Evolutionary conservation across 2,888 invertebrate species (phyloP).

Genomic region (Drosophila pegasa): DNA sequence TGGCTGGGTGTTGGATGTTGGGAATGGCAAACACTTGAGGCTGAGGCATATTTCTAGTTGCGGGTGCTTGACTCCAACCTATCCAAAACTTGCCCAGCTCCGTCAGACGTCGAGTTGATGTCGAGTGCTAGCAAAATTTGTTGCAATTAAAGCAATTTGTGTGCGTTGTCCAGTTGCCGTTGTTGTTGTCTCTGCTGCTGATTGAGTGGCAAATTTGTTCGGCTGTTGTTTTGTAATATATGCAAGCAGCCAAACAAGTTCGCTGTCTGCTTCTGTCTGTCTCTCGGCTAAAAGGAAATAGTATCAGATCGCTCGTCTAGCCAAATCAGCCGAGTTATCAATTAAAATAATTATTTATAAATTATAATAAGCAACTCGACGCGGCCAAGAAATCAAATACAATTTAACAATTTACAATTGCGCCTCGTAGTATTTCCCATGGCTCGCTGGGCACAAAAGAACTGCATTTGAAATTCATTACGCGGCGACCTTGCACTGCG

Average conservation of each 20-base stretch:
- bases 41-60: slow-evolving; percentile 55
- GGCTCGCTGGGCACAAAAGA: slow-evolving; percentile 11
- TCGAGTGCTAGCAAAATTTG: slow-evolving; percentile 48
- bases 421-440: slow-evolving; percentile 37
- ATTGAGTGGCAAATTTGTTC: slow-evolving; percentile 72
- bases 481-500: slow-evolving; percentile 61
- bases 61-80: slow-evolving; percentile 69
- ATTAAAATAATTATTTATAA: slow-evolving; percentile 68
- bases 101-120: slow-evolving; percentile 50
- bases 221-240: slow-evolving; percentile 49
- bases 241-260: slow-evolving; percentile 46
- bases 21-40: slow-evolving; percentile 30
- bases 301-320: slow-evolving; percentile 1
- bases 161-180: slow-evolving; percentile 2
- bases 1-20: slow-evolving; percentile 6
- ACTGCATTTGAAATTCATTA: slow-evolving; percentile 31
- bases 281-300: slow-evolving; percentile 40
- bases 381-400: background rate
- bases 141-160: slow-evolving; percentile 13
- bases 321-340: slow-evolving; percentile 46
- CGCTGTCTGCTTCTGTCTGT: slow-evolving; percentile 45
- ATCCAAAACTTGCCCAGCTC: slow-evolving; percentile 33
- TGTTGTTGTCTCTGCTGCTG: slow-evolving; percentile 42
- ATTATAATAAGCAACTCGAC: slow-evolving; percentile 46
- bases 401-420: slow-evolving; percentile 53